Evolutionary conservation across 2,888 invertebrate species (phyloP), one percentile per base, ranked within the genome.

Genomic region (Saturnia pavonia): DNA sequence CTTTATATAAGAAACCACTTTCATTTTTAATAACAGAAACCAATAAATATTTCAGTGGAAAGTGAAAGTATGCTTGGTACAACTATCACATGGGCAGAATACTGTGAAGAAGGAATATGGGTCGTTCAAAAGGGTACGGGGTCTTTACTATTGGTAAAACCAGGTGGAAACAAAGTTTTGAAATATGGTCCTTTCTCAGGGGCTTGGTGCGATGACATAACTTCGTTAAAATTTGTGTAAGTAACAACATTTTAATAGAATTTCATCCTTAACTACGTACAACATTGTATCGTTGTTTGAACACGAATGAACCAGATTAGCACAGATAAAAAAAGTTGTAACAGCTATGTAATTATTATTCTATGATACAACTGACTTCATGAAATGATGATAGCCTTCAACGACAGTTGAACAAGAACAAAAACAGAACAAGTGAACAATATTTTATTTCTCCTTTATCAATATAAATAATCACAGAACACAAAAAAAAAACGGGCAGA

Each of bases 161-260:
- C 91, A 0, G 91, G 91, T 0, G 73, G 66, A 7, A 87, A 84
- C 72, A 91, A 91, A 72, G 84, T 92, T 1, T 74, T 88, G 14
- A 93, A 92, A 74, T 94, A 91, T 65, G 93, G 85, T 0, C 94
- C 93, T 0, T 80, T 94, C 16, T 85, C 89, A 0, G 88, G 85
- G 0, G 91, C 92, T 0, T 94, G 94, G 93, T 85, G 84, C 69
- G 91, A 93, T 69, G 85, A 89, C 72, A 84, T 94, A 40, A 91
- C 90, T 2, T 74, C 84, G 1, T 76, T 92, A 7, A 83, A 79
- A 72, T 93, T 93, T 77, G 74, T 93, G 94, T 93, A 80, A 84
- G 92, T 78, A 66, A 34, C 27, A 60, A 12, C 12, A 22, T 22
- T 54, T 54, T 54, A 48, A 48, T 19, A 16, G 48, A 48, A 48